Evolutionary conservation across 2,113 vertebrate species (phyloP), one percentile per base, ranked within the genome.

Genomic region (Ictidomys tridecemlineatus): DNA sequence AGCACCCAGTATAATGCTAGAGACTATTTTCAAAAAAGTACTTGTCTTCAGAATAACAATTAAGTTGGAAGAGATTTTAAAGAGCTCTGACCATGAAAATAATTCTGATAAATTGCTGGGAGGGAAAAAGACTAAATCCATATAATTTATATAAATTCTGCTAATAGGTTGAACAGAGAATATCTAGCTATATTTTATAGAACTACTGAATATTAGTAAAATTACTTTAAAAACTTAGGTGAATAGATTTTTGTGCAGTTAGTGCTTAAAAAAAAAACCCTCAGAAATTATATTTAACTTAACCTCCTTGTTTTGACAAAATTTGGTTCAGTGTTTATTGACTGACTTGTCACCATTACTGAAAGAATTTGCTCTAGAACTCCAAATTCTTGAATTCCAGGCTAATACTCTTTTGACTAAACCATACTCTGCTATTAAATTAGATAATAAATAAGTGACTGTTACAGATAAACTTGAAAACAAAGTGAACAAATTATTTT

Each of bases 381-480:
- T 18, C 79, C 45, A 30, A 48, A 11, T 93, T 96, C 74, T 96
- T 82, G 69, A 90, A 90, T 94, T 84, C 58, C 37, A 92, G 37
- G n/a, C 42, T 42, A 92, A 26, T 28, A 8, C 14, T 93, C 70
- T 82, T 48, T 91, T 61, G 63, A 93, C 4, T 65, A 74, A 94
- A 86, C 22, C 39, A 78, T 42, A 87, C 61, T 73, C 32, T 96
- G 89, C 45, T 73, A 24, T 20, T 24, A 94, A 89, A 96, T 45
- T 2, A 79, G 16, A 56, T 24, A 69, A 26, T 74, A 73, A 79
- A 65, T 84, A 88, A 94, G 48, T 85, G 45, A 76, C 14, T 87
- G 32, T 72, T 84, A 72, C 10, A 94, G n/a, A 73, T 76, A 93
- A 94, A 90, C 4, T 11, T 58, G 69, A 88, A 4, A 85, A 45